Base-by-base conservation (phyloP, 2,797 vertebrate species). In the Heliangelus exortis region DNA sequence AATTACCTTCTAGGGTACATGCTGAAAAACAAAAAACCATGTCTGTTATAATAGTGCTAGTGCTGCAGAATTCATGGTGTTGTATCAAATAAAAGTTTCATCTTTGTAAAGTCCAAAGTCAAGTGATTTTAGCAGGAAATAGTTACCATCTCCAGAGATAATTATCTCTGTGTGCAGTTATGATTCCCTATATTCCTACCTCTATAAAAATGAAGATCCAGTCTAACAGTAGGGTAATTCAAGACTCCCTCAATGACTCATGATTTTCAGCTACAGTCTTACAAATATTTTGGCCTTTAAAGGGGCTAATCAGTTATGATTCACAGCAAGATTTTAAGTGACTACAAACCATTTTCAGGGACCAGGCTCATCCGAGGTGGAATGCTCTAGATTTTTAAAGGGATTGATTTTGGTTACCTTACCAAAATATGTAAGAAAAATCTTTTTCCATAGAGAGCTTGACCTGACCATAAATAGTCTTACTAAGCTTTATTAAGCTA, bases 121-220 rank as follows among this genome's bases (percentile, higher is more conserved):
- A 76, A 87, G 43, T 59, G 74, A 89, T 73, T 91, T 92, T 93
- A 89, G 63, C 59, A 84, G 69, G 91, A 88, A 81, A 88, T 89
- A 84, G 63, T 43, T 75, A 92, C 53, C 15, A 66, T 84, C 51
- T 62, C 54, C 65, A 68, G 54, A 86, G 73, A 78, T 68, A 68
- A 55, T 94, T 57, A 85, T n/a, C 29, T 82, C 77, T 55, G 10
- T 55, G 29, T 53, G 61, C 41, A 50, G 39, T 79, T 79, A 89
- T 33, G 11, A 33, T 78, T 94, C 23, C 34, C 48, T 81, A 14
- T 82, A 63, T 81, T 84, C 31, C 59, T 81, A 57, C 20, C 12
- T 72, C 62, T 47, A 78, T 17, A 22, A 47, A 47, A 78, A 75
- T 84, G 84, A 57, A 28, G 34, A 65, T 77, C 25, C 48, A 79